Evolutionary conservation across 2,113 vertebrate species (phyloP).

Genomic region (Ammodytes dubius): DNA sequence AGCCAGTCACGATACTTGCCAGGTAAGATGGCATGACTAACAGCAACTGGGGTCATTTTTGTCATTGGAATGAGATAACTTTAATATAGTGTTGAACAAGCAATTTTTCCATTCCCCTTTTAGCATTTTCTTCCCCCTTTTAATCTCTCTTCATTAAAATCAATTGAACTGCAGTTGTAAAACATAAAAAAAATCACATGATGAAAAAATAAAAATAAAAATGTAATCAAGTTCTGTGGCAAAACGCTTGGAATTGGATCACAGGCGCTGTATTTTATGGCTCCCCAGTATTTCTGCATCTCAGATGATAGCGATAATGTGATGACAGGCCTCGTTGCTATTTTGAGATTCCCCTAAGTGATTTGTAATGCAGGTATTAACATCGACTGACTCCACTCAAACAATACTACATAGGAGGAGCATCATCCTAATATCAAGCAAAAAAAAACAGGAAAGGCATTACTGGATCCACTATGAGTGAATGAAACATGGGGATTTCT

Average conservation of each 20-base stretch:
- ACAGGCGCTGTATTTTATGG: not conserved
- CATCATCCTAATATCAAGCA: not conserved
- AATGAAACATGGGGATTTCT: not conserved
- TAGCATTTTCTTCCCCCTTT: not conserved
- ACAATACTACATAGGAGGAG: too few relatives aligned
- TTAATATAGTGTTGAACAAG: not conserved
- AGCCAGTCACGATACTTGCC: conserved; percentile 95
- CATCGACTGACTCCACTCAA: not conserved
- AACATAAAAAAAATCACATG: too few relatives aligned
- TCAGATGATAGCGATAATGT: not conserved
- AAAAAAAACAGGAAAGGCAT: not conserved
- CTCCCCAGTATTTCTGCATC: not conserved
- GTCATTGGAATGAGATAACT: not conserved
- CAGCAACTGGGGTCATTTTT: not conserved
- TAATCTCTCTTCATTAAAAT: too few relatives aligned
- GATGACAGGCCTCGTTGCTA: not conserved
- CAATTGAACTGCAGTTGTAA: too few relatives aligned
- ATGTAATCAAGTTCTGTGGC: too few relatives aligned
- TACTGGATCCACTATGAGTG: not conserved
- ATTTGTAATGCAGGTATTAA: not conserved
- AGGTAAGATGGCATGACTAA: conserved; percentile 82
- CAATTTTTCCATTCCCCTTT: not conserved
- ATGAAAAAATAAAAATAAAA: too few relatives aligned
- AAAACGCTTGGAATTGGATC: not conserved
- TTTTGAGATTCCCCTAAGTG: not conserved